These are phyloP conservation scores for Pseudoips prasinana DNA, from an alignment of 2,888 invertebrate genomes.

Conservation along the genomic window DNA sequence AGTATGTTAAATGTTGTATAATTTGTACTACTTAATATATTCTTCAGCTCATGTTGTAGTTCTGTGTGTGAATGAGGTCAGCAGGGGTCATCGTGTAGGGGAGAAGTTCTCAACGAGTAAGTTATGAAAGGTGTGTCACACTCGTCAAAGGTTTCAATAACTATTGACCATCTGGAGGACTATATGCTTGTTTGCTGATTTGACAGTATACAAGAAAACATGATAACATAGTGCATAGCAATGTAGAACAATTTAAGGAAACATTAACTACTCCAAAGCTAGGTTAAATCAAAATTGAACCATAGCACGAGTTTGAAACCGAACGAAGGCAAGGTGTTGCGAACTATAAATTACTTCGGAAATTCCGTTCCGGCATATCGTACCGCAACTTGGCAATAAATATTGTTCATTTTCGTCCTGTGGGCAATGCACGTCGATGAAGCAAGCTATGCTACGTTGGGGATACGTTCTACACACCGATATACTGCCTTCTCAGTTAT, in stretches of 20 bases:
- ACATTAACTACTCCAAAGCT: slow-evolving; percentile 11
- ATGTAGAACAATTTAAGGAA: slow-evolving; percentile 23
- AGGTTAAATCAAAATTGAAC: slow-evolving; percentile 32
- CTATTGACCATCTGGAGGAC: no score
- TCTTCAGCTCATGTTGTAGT: no score
- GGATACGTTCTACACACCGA: slow-evolving; percentile 25
- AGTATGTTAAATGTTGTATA: no score
- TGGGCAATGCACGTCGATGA: slow-evolving; percentile 64
- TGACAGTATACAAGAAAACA: no score
- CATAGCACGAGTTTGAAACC: slow-evolving; percentile 25
- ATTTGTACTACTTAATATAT: no score
- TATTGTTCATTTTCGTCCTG: slow-evolving; percentile 73
- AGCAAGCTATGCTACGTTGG: slow-evolving; percentile 45
- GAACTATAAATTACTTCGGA: slow-evolving; percentile 73
- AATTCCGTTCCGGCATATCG: slow-evolving; percentile 65
- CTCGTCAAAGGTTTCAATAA: no score
- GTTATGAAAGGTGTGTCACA: no score
- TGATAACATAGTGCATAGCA: no score
- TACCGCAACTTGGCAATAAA: slow-evolving; percentile 67
- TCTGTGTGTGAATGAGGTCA: no score
- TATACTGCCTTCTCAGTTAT: slow-evolving; percentile 36
- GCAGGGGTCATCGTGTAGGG: no score
- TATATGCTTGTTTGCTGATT: no score
- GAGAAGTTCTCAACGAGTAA: no score
- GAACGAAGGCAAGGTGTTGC: slow-evolving; percentile 55